Conservation (phyloP, 2,888 invertebrate species). For the Magallana nippona region DNA sequence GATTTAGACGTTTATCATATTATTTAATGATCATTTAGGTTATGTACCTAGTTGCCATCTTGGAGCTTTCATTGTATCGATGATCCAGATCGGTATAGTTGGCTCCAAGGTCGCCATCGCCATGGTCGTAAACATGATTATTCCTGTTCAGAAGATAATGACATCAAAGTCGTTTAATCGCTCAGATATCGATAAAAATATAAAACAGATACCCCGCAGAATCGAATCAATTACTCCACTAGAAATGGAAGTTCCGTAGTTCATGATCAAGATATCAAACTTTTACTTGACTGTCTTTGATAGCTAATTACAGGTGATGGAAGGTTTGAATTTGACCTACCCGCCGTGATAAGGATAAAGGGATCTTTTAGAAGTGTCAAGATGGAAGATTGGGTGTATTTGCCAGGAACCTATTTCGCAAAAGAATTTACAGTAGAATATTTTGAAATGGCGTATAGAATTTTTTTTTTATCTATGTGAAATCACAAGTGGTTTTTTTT, state of each 20-base stretch:
- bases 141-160: slow-evolving; percentile 73
- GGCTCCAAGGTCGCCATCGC: slow-evolving; percentile 92
- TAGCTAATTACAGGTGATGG: too few species aligned
- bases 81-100: slow-evolving; percentile 90
- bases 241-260: too few species aligned
- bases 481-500: too few species aligned
- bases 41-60: slow-evolving; percentile 81
- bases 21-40: neutral
- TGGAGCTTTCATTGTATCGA: slow-evolving; percentile 84
- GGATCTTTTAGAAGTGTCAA: neutral
- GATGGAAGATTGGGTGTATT: neutral
- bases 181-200: neutral
- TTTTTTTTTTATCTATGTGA: too few species aligned
- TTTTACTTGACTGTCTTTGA: too few species aligned
- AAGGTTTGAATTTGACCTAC: neutral
- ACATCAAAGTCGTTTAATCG: neutral
- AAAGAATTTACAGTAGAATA: neutral
- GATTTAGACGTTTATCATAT: neutral
- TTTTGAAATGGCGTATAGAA: neutral
- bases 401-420: neutral
- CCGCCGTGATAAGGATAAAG: neutral
- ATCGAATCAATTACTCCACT: neutral
- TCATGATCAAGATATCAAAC: too few species aligned
- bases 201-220: neutral
- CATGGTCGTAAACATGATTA: slow-evolving; percentile 89